Conservation (phyloP, 2,797 vertebrate species). For the Decapterus maruadsi region DNA sequence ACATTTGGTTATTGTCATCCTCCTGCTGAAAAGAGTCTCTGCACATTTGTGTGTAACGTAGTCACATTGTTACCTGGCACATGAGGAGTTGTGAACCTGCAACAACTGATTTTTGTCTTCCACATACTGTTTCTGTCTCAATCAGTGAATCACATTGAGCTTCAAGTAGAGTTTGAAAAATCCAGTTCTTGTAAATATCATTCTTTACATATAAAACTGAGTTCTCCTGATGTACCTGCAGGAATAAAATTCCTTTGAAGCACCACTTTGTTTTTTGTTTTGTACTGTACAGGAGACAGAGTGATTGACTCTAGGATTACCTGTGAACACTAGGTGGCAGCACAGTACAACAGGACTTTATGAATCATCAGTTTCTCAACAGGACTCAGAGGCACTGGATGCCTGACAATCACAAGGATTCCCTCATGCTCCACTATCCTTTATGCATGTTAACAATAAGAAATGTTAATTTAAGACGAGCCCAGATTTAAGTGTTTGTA, state of each 20-base stretch:
- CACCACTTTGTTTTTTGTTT: neutral
- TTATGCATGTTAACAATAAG: neutral
- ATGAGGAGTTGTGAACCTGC: constrained; percentile 20
- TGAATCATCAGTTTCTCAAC: neutral
- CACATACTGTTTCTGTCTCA: constrained; percentile 16
- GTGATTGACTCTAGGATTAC: rapidly evolving
- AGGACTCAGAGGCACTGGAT: neutral
- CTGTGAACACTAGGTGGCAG: constrained; percentile 65
- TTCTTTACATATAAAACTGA: constrained; percentile 24
- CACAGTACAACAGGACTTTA: constrained; percentile 38
- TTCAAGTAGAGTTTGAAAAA: constrained; percentile 33
- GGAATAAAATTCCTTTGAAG: constrained; percentile 58
- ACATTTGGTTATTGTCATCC: constrained; percentile 12
- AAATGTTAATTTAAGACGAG: neutral
- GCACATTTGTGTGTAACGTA: constrained; percentile 38
- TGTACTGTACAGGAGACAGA: rapidly evolving
- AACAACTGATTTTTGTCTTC: neutral
- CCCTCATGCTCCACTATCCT: neutral
- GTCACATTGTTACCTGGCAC: constrained; percentile 40
- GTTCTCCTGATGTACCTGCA: constrained; percentile 15
- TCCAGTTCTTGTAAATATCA: constrained; percentile 22
- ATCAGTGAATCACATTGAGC: constrained; percentile 8
- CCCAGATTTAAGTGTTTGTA: neutral
- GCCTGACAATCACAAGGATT: neutral
- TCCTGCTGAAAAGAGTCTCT: constrained; percentile 36